A percentile compares a stretch with the other conserved stretches of the same genome.
Evolutionary conservation across 2,888 invertebrate genomes (phyloP).

Genomic region (Hydrotaea cyrtoneurina): DNA sequence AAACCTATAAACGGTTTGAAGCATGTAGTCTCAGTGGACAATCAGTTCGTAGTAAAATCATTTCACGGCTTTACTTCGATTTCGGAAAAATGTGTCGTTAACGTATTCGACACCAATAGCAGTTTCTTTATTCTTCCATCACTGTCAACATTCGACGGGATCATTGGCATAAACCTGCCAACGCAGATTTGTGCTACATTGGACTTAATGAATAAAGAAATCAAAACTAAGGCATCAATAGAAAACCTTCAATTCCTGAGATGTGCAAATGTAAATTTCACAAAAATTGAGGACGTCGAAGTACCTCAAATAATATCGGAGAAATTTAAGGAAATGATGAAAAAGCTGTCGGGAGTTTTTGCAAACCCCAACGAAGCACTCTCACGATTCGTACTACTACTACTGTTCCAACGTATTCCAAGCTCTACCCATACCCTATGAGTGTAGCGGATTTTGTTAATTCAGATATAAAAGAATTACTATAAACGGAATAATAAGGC

Average conservation of each 20-base stretch:
- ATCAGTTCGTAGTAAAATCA: slow-evolving; percentile 53
- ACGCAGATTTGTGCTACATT: slow-evolving; percentile 58
- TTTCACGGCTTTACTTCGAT: slow-evolving; percentile 59
- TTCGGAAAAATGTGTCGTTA: slow-evolving; percentile 56
- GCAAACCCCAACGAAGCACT: too few species aligned
- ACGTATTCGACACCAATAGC: slow-evolving; percentile 52
- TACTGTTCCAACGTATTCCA: slow-evolving; percentile 39
- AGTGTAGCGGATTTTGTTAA: too few species aligned
- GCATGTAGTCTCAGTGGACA: slow-evolving; percentile 35
- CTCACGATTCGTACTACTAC: slow-evolving; percentile 35
- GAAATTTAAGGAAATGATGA: too few species aligned
- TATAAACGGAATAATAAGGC: too few species aligned
- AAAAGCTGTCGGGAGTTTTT: slow-evolving; percentile 24
- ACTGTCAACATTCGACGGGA: slow-evolving; percentile 63
- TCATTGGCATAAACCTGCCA: slow-evolving; percentile 65
- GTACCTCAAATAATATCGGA: background rate
- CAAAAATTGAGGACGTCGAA: slow-evolving; percentile 53
- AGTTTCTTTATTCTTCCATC: slow-evolving; percentile 59
- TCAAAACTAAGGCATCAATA: slow-evolving; percentile 47
- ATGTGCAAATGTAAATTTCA: slow-evolving; percentile 62
- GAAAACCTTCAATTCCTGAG: slow-evolving; percentile 59
- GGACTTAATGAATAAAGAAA: slow-evolving; percentile 55
- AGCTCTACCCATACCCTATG: slow-evolving; percentile 23
- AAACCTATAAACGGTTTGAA: slow-evolving; percentile 52
- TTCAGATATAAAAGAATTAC: too few species aligned